These are phyloP conservation scores for Eristalis tenax DNA, from an alignment of 2,888 invertebrate genomes.

Conservation along the genomic window DNA sequence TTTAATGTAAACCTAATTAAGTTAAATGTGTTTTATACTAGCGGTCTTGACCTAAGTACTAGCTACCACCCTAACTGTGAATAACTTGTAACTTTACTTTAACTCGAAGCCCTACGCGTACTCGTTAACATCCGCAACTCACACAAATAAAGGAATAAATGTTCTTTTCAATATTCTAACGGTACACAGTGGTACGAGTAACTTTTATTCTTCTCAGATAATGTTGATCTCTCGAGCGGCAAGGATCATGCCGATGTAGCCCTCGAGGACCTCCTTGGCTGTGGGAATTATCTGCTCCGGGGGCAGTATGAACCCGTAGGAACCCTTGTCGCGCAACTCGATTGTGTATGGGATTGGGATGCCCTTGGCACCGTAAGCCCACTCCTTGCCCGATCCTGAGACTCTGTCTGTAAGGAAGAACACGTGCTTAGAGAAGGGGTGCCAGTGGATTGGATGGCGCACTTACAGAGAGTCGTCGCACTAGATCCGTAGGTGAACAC, in stretches of 20 bases:
- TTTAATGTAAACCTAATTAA: conserved; percentile 41
- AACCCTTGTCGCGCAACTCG: conserved; percentile 86
- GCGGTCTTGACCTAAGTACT: conserved; percentile 42
- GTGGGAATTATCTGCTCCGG: conserved; percentile 84
- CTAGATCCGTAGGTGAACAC: conserved; percentile 83
- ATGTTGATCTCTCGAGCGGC: conserved; percentile 80
- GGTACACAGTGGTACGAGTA: background rate
- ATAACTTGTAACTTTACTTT: conserved; percentile 6
- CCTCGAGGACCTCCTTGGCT: conserved; percentile 83
- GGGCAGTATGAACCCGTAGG: conserved; percentile 86
- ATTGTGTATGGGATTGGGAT: conserved; percentile 83
- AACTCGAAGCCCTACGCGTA: conserved; percentile 15
- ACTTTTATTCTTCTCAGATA: conserved; percentile 15
- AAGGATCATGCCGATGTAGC: conserved; percentile 82
- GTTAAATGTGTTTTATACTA: conserved; percentile 65
- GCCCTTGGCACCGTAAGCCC: conserved; percentile 82
- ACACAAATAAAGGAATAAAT: conserved; percentile 33
- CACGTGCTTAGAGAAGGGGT: background rate
- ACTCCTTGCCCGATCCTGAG: conserved; percentile 82
- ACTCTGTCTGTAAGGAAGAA: conserved; percentile 77
- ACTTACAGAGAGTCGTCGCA: conserved; percentile 83
- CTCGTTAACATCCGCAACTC: conserved; percentile 42
- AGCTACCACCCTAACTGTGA: conserved; percentile 13
- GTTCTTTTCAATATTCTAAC: background rate
- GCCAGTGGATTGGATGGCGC: background rate